phyloP scores from a whole-genome alignment of 2,113 vertebrate species.

The Gasterosteus nipponicus region DNA sequence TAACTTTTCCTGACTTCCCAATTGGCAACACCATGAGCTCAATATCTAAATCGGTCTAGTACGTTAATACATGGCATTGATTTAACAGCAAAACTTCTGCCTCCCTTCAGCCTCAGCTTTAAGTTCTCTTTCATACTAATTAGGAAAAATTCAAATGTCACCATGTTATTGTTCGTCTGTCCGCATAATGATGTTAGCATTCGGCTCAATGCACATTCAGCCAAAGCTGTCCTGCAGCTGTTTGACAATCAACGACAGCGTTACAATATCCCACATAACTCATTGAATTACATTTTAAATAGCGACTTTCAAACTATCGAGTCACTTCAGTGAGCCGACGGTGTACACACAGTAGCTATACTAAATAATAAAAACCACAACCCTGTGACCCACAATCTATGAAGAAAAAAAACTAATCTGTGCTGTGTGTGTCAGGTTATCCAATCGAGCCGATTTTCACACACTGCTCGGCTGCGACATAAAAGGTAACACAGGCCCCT shows the following conservation, averaged over 20 bases:
- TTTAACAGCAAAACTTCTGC: not conserved
- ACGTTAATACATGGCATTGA: not conserved
- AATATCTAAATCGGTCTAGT: not conserved
- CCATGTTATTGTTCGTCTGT: not conserved
- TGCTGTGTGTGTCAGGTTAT: not conserved
- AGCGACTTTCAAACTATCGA: conserved; percentile 2
- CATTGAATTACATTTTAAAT: not conserved
- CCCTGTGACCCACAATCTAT: too few relatives aligned
- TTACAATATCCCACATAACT: not conserved
- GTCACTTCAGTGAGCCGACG: not conserved
- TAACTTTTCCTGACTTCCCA: not conserved
- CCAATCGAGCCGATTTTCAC: not conserved
- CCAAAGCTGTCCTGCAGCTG: not conserved
- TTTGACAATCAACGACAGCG: not conserved
- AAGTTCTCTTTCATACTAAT: not conserved
- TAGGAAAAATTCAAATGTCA: not conserved
- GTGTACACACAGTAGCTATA: not conserved
- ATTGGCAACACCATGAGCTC: not conserved
- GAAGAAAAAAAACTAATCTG: not conserved
- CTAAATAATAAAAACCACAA: not conserved
- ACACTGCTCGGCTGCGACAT: not conserved
- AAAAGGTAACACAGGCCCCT: not conserved
- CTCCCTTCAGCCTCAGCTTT: not conserved
- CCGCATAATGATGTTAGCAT: not conserved
- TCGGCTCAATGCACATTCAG: not conserved